Conservation (phyloP, 1,140 invertebrate species). For the Psilanteris sp. region DNA sequence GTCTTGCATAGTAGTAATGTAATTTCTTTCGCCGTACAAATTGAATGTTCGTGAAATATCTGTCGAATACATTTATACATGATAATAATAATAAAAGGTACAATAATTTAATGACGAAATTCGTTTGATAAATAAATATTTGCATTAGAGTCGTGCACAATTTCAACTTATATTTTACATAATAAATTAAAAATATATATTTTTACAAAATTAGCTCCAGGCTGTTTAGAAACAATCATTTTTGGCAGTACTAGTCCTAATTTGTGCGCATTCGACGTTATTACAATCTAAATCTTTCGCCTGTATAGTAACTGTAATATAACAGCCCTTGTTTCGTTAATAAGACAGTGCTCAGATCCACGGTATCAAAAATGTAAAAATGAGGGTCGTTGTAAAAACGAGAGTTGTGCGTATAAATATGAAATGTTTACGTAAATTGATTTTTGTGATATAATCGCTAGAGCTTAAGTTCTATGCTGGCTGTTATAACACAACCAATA, state of each 20-base stretch:
- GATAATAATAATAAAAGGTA: no score
- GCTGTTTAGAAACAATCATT: conserved; percentile 15
- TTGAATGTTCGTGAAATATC: conserved; percentile 1
- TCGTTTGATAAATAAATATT: no score
- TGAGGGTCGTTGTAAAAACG: conserved; percentile 29
- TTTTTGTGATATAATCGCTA: conserved; percentile 12
- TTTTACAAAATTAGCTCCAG: not conserved
- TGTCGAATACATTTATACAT: no score
- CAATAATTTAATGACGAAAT: no score
- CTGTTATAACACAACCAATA: conserved; percentile 73
- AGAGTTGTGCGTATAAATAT: conserved; percentile 46
- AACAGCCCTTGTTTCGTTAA: conserved; percentile 64
- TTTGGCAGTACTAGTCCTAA: conserved; percentile 30
- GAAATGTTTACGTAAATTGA: conserved; percentile 10
- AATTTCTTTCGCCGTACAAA: not conserved
- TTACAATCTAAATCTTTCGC: conserved; percentile 14
- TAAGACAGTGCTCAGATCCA: conserved; percentile 13
- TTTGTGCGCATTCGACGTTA: conserved; percentile 12
- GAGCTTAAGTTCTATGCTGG: conserved; percentile 43
- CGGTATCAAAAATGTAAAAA: conserved; percentile 48
- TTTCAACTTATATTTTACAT: no score
- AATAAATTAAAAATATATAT: conserved; percentile 7
- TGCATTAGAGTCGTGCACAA: no score
- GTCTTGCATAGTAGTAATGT: conserved; percentile 69
- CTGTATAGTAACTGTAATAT: conserved; percentile 69